Evolutionary conservation across 2,888 invertebrate genomes (phyloP), one percentile per base, ranked within the genome.

Genomic region (Parasteatoda lunata): DNA sequence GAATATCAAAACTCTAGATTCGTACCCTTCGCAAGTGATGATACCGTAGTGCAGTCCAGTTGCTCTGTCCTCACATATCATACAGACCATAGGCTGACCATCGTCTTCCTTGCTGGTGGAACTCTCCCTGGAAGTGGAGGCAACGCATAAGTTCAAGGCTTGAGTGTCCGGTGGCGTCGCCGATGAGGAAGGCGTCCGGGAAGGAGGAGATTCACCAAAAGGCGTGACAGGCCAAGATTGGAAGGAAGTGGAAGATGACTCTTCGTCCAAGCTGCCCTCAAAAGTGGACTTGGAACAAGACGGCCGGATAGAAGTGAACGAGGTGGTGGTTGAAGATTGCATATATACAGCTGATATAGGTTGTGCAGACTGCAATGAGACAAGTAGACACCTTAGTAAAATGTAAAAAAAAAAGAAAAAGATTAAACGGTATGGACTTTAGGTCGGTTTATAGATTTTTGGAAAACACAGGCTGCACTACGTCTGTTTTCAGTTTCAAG

Each of bases 11-110:
- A 30, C 2, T 30, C 51, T 9, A 8, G 11, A n/a, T 65, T 90
- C 93, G 93, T 92, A 96, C 94, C 99, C 99, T 93, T 99, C 99
- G 93, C 99, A 99, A 84, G 99, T 99, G 91, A 98, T 98, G 92
- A 99, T 98, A 89, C 99, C 99, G 92, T 99, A 99, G 92, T 99
- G 99, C 84, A 99, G 94, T 52, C 99, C 99, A 4, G 98, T 98
- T 79, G 98, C 98, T 91, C 97, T 97, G 92, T 99, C 99, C 92
- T 97, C 97, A 93, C 99, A 99, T 91, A 99, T 99, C 96, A 98
- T 98, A 92, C 98, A 98, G 90, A 98, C 97, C 95, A 98, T 96
- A 13, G 87, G 88, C 66, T 89, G 87, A 0, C 84, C 87, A 3
- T 82, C 79, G 3, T 89, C 89, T n/a, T 84, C 84, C 30, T 77